These are phyloP conservation scores for Xestobium rufovillosum DNA, from an alignment of 2,888 invertebrate species.

Conservation along the genomic window DNA sequence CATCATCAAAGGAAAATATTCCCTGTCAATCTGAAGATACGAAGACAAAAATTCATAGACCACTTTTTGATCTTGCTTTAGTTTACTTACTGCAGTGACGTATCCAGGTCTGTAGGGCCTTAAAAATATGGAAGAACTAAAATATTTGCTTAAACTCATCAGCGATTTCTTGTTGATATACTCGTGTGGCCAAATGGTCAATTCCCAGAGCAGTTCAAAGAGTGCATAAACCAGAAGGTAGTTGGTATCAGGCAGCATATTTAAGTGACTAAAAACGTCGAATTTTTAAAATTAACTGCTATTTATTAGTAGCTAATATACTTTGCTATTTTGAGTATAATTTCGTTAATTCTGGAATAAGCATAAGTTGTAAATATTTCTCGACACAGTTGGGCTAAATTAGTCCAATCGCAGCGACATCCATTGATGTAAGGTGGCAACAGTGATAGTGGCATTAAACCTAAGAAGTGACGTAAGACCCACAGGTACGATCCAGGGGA, in stretches of 20 bases:
- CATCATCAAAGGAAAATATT: no score
- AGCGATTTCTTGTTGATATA: neutral
- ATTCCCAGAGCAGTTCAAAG: neutral
- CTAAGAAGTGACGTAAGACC: constrained; percentile 1
- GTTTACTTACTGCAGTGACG: neutral
- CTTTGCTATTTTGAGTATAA: no score
- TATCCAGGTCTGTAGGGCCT: neutral
- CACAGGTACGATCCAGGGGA: neutral
- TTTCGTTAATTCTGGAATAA: no score
- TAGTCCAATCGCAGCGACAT: neutral
- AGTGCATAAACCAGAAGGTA: neutral
- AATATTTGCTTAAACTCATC: neutral
- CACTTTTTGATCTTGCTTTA: no score
- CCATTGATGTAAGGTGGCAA: constrained; percentile 1
- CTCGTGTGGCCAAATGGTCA: constrained; percentile 1
- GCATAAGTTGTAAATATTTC: no score
- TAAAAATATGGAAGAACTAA: constrained; percentile 1
- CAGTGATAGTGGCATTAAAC: neutral
- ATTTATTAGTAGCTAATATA: no score
- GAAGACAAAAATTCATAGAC: no score
- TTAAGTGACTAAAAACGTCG: no score
- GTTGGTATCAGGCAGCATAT: neutral
- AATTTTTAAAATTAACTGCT: no score
- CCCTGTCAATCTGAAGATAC: no score
- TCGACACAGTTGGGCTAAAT: no score